Percentiles rank a stretch among this genome's conserved stretches.
These are phyloP conservation scores for Cynocephalus volans DNA, from an alignment of 2,113 vertebrate genomes.

Conservation along the genomic window DNA sequence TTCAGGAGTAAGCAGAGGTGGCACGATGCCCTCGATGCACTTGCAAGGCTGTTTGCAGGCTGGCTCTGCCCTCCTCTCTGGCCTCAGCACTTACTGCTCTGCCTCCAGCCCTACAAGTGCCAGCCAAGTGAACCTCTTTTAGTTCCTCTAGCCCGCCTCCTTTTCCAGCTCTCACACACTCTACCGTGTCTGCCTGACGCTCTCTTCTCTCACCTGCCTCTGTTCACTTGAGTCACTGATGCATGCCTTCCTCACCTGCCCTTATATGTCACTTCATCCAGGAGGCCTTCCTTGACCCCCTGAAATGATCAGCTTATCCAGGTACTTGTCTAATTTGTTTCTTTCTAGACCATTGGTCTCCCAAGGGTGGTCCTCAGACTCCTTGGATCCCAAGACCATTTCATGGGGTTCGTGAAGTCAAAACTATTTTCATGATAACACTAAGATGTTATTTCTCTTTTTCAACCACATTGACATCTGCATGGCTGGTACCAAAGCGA, in stretches of 20 bases:
- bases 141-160: background rate
- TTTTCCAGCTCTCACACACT: background rate
- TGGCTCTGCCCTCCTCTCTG: background rate
- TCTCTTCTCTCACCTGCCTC: background rate
- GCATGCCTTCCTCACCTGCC: background rate
- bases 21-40: background rate
- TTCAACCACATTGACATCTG: background rate
- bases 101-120: background rate
- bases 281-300: background rate
- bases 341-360: background rate
- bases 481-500: background rate
- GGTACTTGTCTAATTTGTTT: background rate
- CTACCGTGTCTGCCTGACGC: background rate
- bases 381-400: background rate
- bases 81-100: background rate
- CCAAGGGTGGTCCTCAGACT: background rate
- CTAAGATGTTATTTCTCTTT: background rate
- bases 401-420: background rate
- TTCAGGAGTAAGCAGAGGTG: background rate
- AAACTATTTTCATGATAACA: slow-evolving; percentile 27
- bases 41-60: background rate
- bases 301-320: background rate
- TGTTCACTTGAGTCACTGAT: background rate
- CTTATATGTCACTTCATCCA: background rate
- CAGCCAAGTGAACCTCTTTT: background rate